Percentiles rank a stretch among this genome's conserved stretches.
Evolutionary conservation across 1,140 invertebrate species (phyloP).

Genomic region (Ephestia elutella): DNA sequence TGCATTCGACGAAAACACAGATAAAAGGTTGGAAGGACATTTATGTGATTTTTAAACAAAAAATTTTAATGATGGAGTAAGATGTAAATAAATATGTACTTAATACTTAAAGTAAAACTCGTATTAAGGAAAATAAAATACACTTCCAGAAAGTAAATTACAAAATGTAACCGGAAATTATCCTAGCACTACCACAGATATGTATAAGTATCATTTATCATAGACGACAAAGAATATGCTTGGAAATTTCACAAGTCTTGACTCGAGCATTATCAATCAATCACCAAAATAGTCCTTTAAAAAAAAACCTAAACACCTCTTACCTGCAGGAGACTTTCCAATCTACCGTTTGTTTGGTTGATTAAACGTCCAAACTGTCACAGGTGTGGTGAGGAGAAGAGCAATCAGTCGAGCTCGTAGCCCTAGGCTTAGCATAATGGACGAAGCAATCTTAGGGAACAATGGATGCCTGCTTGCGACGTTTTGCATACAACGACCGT

Average conservation of each 20-base stretch:
- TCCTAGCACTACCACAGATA: too few relatives aligned
- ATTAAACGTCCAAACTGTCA: conserved; percentile 46
- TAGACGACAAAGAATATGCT: too few relatives aligned
- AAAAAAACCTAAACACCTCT: background rate
- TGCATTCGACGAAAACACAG: background rate
- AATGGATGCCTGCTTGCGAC: conserved; percentile 56
- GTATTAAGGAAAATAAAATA: too few relatives aligned
- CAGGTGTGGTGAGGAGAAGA: conserved; percentile 39
- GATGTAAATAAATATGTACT: too few relatives aligned
- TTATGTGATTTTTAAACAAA: background rate
- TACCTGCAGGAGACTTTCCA: conserved; percentile 24
- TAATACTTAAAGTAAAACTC: too few relatives aligned
- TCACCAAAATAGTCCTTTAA: background rate
- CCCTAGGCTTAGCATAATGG: conserved; percentile 45
- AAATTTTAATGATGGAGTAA: too few relatives aligned
- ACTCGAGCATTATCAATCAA: too few relatives aligned
- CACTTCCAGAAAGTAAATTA: too few relatives aligned
- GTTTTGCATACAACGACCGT: conserved; percentile 63
- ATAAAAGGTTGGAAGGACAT: conserved; percentile 15
- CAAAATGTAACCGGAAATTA: too few relatives aligned
- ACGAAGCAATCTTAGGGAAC: conserved; percentile 56
- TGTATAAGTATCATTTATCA: too few relatives aligned
- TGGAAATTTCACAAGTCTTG: too few relatives aligned
- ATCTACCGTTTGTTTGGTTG: conserved; percentile 54
- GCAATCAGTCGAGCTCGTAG: conserved; percentile 49